phyloP scores from a whole-genome alignment of 2,797 vertebrate species.

The Malurus leucopterus region DNA sequence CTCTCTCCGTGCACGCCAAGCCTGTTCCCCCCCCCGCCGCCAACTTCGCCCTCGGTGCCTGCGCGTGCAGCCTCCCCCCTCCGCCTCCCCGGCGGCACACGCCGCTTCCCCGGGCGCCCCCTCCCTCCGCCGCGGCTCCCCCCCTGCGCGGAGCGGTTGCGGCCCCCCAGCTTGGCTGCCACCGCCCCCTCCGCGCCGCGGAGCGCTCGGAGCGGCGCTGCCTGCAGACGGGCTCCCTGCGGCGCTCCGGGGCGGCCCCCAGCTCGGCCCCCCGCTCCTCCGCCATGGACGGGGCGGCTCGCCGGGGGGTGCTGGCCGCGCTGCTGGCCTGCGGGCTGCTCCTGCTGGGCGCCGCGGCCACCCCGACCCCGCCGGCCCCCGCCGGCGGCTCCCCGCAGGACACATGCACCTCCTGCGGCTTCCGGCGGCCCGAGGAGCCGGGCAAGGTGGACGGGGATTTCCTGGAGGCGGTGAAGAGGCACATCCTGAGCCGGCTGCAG shows the following conservation, averaged over 20 bases:
- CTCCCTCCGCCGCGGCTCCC: neutral
- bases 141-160: slow-evolving; percentile 25
- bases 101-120: neutral
- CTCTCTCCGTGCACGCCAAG: slow-evolving; percentile 4
- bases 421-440: slow-evolving; percentile 83
- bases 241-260: slow-evolving; percentile 56
- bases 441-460: slow-evolving; percentile 86
- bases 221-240: slow-evolving; percentile 48
- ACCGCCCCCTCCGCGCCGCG: slow-evolving; percentile 39
- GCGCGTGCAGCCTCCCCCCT: neutral
- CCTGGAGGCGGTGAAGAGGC: slow-evolving; percentile 94
- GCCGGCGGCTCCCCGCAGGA: slow-evolving; percentile 74
- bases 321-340: slow-evolving; percentile 66
- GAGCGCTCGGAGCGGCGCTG: slow-evolving; percentile 44
- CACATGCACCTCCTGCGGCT: slow-evolving; percentile 89
- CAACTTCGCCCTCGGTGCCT: neutral
- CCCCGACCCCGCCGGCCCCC: slow-evolving; percentile 72
- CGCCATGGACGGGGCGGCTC: slow-evolving; percentile 75
- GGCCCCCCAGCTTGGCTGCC: slow-evolving; percentile 15
- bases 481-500: slow-evolving; percentile 92
- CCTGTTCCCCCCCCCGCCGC: neutral
- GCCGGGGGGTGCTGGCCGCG: slow-evolving; percentile 62
- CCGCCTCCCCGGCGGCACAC: neutral
- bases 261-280: slow-evolving; percentile 60
- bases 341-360: slow-evolving; percentile 67